Conservation (phyloP, 2,113 vertebrate species). For the Solea solea region DNA sequence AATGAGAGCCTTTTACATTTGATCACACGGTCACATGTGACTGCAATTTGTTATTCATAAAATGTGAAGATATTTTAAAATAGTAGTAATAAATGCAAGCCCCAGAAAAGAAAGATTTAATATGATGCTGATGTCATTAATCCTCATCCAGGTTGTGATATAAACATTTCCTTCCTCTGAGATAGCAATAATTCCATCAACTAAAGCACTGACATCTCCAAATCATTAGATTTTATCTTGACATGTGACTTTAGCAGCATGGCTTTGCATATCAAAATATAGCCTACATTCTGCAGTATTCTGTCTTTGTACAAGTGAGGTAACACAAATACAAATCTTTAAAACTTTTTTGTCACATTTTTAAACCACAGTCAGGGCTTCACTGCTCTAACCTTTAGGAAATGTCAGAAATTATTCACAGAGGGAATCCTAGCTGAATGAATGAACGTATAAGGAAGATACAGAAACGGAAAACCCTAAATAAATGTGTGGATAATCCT, state of each 20-base stretch:
- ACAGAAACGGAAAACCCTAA: background rate
- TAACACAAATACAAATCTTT: background rate
- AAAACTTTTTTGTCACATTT: constrained; percentile 2
- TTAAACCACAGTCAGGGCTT: constrained; percentile 20
- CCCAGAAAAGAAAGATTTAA: background rate
- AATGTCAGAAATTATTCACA: constrained; percentile 54
- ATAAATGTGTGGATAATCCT: background rate
- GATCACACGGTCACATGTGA: too few relatives aligned
- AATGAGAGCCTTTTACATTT: too few relatives aligned
- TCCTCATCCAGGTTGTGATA: constrained; percentile 20
- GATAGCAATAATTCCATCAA: constrained; percentile 15
- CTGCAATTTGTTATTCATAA: too few relatives aligned
- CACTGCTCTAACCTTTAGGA: constrained; percentile 51
- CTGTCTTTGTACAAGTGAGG: constrained; percentile 4
- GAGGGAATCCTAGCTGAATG: constrained; percentile 36
- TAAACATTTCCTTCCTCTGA: background rate
- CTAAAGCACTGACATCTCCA: constrained; percentile 10
- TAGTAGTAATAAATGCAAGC: too few relatives aligned
- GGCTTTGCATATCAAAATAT: constrained; percentile 17
- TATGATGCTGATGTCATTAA: constrained; percentile 1
- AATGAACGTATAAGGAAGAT: constrained; percentile 29
- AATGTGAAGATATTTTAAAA: too few relatives aligned
- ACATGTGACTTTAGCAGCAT: constrained; percentile 25
- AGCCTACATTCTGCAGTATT: background rate
- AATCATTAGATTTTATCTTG: constrained; percentile 29